Conservation (phyloP, 2,797 vertebrate genomes). For the Gymnoscopelus microlampas region DNA sequence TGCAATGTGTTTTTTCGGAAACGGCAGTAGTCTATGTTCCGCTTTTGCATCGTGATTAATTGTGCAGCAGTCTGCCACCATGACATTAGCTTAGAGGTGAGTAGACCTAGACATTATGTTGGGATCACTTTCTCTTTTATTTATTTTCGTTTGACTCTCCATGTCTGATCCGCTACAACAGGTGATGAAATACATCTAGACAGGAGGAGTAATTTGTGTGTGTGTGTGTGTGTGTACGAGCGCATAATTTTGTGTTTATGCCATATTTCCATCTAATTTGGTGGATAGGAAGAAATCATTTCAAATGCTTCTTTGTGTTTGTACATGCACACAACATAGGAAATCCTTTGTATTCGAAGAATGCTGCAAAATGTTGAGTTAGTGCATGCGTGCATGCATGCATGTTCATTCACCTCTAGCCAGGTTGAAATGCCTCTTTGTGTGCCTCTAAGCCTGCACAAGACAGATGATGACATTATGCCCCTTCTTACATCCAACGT, state of each 20-base stretch:
- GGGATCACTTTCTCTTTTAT: neutral
- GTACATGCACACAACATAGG: neutral
- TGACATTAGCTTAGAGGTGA: neutral
- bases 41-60: too few species aligned
- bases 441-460: slow-evolving; percentile 25
- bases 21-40: too few species aligned
- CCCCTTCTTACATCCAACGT: slow-evolving; percentile 68
- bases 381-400: slow-evolving; percentile 6
- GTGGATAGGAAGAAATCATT: too few species aligned
- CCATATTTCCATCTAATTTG: slow-evolving; percentile 2
- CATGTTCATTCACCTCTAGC: slow-evolving; percentile 10
- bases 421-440: slow-evolving; percentile 15
- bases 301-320: neutral
- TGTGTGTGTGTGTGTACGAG: neutral
- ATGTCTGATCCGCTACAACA: slow-evolving; percentile 16
- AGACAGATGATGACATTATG: slow-evolving; percentile 58
- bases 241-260: slow-evolving; percentile 5
- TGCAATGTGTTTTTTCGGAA: too few species aligned
- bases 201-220: neutral
- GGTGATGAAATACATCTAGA: slow-evolving; percentile 24
- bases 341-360: neutral
- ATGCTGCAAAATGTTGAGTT: slow-evolving; percentile 1
- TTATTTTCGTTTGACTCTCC: slow-evolving; percentile 23
- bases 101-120: neutral
- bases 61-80: neutral